phyloP scores from a whole-genome alignment of 2,888 invertebrate genomes.

The Drosophila cognata region DNA sequence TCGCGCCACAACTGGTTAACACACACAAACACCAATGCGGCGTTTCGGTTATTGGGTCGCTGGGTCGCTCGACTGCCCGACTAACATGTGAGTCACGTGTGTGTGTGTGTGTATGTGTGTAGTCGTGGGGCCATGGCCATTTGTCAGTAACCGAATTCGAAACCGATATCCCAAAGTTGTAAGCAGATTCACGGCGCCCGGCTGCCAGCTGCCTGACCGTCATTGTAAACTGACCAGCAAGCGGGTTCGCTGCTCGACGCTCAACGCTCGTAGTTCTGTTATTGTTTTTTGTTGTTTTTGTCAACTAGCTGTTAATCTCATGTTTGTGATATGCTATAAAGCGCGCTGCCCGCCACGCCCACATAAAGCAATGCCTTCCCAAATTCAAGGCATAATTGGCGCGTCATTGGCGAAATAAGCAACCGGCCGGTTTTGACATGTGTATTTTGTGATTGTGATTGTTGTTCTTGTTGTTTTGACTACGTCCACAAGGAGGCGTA shows the following conservation, averaged over 20 bases:
- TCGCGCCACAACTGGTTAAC: slow-evolving; percentile 36
- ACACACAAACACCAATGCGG: background rate
- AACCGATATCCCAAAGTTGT: slow-evolving; percentile 48
- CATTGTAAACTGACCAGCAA: slow-evolving; percentile 39
- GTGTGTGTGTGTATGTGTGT: background rate
- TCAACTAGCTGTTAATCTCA: too few relatives aligned
- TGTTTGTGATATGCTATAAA: background rate
- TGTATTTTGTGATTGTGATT: background rate
- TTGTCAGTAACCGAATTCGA: slow-evolving; percentile 53
- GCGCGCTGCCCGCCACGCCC: background rate
- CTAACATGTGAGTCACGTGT: background rate
- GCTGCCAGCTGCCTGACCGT: slow-evolving; percentile 19
- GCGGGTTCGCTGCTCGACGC: slow-evolving; percentile 17
- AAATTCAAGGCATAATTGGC: slow-evolving; percentile 10
- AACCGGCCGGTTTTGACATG: slow-evolving; percentile 25
- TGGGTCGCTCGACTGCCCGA: slow-evolving; percentile 37
- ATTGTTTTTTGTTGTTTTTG: background rate
- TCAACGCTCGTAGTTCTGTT: background rate
- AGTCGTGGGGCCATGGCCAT: slow-evolving; percentile 47
- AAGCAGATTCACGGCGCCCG: slow-evolving; percentile 55
- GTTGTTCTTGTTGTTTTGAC: background rate
- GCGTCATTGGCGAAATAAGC: slow-evolving; percentile 1
- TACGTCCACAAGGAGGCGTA: background rate
- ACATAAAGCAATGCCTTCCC: background rate
- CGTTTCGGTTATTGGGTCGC: slow-evolving; percentile 49